A percentile compares a stretch with the other conserved stretches of the same genome.
Conservation (phyloP, 2,888 invertebrate species). For the Hypomecis atomaria region DNA sequence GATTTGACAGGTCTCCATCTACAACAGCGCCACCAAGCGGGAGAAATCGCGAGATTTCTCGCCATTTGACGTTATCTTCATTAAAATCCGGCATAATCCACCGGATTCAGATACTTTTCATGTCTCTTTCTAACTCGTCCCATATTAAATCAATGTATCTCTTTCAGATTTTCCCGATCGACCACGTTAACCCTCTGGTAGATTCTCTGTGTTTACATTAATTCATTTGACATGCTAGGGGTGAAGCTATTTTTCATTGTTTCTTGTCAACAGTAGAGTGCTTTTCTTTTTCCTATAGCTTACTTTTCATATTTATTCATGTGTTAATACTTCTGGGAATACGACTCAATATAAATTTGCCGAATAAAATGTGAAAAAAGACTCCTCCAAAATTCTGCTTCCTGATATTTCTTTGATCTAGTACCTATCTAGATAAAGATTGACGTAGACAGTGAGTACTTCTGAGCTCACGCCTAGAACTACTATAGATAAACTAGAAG, state of each 20-base stretch:
- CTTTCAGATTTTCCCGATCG: too few species aligned
- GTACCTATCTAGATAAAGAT: constrained; percentile 1
- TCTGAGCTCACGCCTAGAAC: not conserved
- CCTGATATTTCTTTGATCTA: not conserved
- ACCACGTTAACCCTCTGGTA: too few species aligned
- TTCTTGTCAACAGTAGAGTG: constrained; percentile 6
- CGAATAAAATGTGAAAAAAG: not conserved
- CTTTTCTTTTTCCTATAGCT: not conserved
- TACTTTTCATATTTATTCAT: not conserved
- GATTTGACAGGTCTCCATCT: too few species aligned
- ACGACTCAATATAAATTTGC: not conserved
- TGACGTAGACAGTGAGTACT: not conserved
- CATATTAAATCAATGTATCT: too few species aligned
- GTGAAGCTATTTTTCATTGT: constrained; percentile 17
- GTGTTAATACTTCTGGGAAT: constrained; percentile 1
- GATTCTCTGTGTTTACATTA: too few species aligned
- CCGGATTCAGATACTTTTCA: too few species aligned
- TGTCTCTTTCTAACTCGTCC: too few species aligned
- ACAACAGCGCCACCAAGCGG: too few species aligned
- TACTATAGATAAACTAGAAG: not conserved
- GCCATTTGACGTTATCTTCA: too few species aligned
- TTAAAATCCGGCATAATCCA: too few species aligned
- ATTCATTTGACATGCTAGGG: not conserved
- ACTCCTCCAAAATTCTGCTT: not conserved
- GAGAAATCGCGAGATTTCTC: too few species aligned